Percentiles rank a stretch among this genome's conserved stretches.
phyloP scores from a whole-genome alignment of 2,888 invertebrate species.

The Aporophyla nigra region DNA sequence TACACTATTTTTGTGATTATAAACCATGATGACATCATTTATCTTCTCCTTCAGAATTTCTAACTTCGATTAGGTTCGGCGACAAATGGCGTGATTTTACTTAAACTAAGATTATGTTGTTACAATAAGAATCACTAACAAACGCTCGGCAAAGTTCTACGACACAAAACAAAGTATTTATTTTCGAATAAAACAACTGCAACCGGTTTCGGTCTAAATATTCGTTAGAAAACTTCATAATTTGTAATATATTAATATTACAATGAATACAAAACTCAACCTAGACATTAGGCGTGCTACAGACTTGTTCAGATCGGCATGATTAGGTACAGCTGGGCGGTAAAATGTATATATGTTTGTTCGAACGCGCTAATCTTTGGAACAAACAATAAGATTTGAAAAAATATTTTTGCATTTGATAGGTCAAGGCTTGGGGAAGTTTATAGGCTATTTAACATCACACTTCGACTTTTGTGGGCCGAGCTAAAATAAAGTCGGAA shows the following conservation, averaged over 20 bases:
- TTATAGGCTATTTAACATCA: background rate
- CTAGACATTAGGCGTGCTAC: conserved; percentile 10
- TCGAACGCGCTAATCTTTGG: background rate
- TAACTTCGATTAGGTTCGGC: background rate
- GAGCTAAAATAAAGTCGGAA: background rate
- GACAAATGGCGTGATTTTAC: background rate
- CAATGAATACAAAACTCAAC: conserved; percentile 25
- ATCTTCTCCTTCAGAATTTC: background rate
- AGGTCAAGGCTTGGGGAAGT: background rate
- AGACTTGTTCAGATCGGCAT: background rate
- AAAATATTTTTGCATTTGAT: background rate
- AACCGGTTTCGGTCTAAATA: background rate
- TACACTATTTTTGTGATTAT: conserved; percentile 88
- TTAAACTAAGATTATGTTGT: background rate
- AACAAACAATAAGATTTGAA: background rate
- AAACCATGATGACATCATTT: conserved; percentile 62
- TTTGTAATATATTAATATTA: conserved; percentile 21
- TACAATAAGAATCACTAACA: conserved; percentile 10
- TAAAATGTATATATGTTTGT: background rate
- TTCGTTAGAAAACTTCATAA: background rate
- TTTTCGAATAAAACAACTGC: background rate
- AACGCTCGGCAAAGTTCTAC: conserved; percentile 41
- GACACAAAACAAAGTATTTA: background rate
- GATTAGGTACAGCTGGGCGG: background rate
- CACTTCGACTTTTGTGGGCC: background rate